Conservation (phyloP, 2,113 vertebrate genomes). For the Meleagris gallopavo region DNA sequence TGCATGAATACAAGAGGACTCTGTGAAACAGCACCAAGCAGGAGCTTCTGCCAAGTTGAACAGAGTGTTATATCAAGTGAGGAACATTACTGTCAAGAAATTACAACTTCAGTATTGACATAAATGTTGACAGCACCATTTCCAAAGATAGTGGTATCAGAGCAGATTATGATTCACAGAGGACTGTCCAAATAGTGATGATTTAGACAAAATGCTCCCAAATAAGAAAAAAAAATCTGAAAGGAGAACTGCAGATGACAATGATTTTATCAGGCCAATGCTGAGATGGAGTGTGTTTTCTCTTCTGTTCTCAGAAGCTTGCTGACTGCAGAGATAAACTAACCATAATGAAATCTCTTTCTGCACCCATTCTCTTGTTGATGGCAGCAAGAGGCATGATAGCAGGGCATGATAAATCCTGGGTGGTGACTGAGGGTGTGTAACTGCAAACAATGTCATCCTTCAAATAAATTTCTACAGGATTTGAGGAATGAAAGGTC, state of each 20-base stretch:
- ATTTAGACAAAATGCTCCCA: constrained; percentile 74
- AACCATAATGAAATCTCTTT: constrained; percentile 36
- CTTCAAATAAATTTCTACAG: background rate
- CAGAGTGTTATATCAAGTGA: constrained; percentile 71
- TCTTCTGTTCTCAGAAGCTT: constrained; percentile 11
- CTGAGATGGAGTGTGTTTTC: background rate
- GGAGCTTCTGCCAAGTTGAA: constrained; percentile 43
- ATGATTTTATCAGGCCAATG: constrained; percentile 50
- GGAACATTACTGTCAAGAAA: constrained; percentile 79
- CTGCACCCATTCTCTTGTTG: background rate
- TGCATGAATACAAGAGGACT: background rate
- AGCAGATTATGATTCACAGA: constrained; percentile 79
- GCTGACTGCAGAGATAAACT: constrained; percentile 46
- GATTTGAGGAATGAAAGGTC: background rate
- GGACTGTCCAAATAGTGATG: constrained; percentile 68
- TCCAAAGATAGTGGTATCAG: constrained; percentile 76
- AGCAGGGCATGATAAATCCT: constrained; percentile 19
- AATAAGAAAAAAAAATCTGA: constrained; percentile 64
- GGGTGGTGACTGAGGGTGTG: background rate
- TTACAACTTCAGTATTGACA: constrained; percentile 76
- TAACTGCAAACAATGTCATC: background rate
- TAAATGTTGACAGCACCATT: constrained; percentile 79
- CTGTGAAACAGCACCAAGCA: background rate
- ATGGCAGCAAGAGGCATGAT: background rate
- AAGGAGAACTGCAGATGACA: constrained; percentile 40